Base-by-base conservation (phyloP, 2,113 vertebrate genomes). In the Ciconia boyciana region DNA sequence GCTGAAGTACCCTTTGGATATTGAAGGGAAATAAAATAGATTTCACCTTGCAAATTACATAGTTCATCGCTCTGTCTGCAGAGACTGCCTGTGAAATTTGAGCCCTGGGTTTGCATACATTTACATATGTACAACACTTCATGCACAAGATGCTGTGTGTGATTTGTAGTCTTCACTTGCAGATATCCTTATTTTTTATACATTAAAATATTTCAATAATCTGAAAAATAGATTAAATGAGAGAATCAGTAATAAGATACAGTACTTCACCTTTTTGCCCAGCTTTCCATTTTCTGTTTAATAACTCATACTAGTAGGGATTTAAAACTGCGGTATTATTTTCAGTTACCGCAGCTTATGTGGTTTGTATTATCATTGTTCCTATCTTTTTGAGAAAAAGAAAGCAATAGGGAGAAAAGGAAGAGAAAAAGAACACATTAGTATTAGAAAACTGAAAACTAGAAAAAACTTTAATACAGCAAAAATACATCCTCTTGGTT, bases 171-270 rank as follows among this genome's bases (percentile, higher is more conserved):
- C 77, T 84, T 78, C 18, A 5, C 51, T 95, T 91, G 64, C 76
- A 83, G 76, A 82, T 64, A 81, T 15, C 19, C 81, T 72, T 87
- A 76, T 68, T 92, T 94, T 89, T 93, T 49, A 57, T 72, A 75
- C 31, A 76, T 57, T 90, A 61, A 89, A 86, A 65, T 82, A 72
- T 44, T 94, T 82, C 74, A 74, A 5, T 96, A 66, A 93, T 84
- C 86, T 95, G 77, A 92, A 94, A 95, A 88, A 89, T 14, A 81
- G 79, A 66, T 93, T 93, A 88, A 93, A 86, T 78, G 54, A 57
- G 81, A 89, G 55, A 77, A 75, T 76, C 32, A 11, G 60, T 68
- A 94, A 52, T 69, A 89, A 78, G 60, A 87, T 75, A 19, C 5
- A 32, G 31, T 71, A 20, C 44, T 82, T 95, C 55, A 91, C 65